Conservation (phyloP, 2,797 vertebrate genomes). For the Cossypha polioptera region DNA sequence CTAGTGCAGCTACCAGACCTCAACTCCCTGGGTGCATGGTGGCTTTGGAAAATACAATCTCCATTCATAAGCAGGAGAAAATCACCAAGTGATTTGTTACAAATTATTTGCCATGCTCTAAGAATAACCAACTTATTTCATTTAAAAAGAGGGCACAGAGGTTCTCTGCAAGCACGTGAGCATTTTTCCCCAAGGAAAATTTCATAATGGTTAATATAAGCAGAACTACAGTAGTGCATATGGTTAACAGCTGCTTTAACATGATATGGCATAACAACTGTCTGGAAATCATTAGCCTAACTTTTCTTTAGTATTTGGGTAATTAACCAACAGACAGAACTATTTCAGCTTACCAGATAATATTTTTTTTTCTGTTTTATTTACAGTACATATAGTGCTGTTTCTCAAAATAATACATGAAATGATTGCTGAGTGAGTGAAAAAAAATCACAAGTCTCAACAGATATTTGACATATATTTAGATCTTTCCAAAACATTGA, state of each 20-base stretch:
- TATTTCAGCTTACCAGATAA: constrained; percentile 54
- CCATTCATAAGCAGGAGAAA: background rate
- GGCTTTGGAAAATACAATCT: background rate
- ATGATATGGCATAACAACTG: constrained; percentile 49
- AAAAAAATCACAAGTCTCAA: background rate
- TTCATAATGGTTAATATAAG: constrained; percentile 56
- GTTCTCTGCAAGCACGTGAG: constrained; percentile 24
- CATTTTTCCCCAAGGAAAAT: constrained; percentile 44
- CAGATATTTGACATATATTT: constrained; percentile 45
- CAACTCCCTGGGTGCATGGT: background rate
- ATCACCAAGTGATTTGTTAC: constrained; percentile 46
- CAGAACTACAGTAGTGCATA: constrained; percentile 65
- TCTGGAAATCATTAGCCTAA: constrained; percentile 64
- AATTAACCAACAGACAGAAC: constrained; percentile 56
- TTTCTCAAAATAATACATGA: constrained; percentile 13
- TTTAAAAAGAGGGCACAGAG: constrained; percentile 38
- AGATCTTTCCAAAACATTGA: constrained; percentile 47
- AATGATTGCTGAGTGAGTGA: background rate
- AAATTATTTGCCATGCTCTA: constrained; percentile 22
- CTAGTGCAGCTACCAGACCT: background rate
- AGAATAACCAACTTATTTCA: constrained; percentile 39
- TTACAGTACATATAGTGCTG: background rate
- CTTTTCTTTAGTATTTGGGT: constrained; percentile 47
- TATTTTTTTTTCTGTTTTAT: background rate
- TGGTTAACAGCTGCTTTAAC: constrained; percentile 69